phyloP scores from a whole-genome alignment of 2,113 vertebrate genomes.

The Pyxicephalus adspersus region DNA sequence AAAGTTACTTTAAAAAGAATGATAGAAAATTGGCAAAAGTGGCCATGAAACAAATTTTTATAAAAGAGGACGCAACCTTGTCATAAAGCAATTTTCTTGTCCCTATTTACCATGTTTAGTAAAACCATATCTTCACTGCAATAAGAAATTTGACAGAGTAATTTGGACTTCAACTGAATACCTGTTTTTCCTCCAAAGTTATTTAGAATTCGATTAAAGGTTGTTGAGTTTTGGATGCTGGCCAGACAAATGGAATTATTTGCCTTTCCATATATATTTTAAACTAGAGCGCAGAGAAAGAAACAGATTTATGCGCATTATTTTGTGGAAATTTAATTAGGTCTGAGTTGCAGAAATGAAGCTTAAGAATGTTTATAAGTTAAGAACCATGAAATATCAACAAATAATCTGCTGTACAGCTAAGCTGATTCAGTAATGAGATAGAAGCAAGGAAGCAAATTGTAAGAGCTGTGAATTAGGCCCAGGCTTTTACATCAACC shows the following conservation, averaged over 20 bases:
- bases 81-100: conserved; percentile 83
- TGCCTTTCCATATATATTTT: conserved; percentile 72
- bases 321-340: conserved; percentile 79
- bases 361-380: conserved; percentile 70
- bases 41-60: conserved; percentile 61
- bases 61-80: conserved; percentile 76
- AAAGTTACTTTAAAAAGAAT: conserved; percentile 45
- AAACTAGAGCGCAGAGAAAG: conserved; percentile 71
- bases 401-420: conserved; percentile 57
- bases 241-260: conserved; percentile 72
- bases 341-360: conserved; percentile 68
- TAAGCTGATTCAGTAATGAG: conserved; percentile 34
- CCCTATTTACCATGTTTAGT: conserved; percentile 76
- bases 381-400: conserved; percentile 67
- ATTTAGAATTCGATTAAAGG: conserved; percentile 77
- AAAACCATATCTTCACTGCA: conserved; percentile 70
- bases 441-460: conserved; percentile 25
- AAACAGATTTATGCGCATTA: conserved; percentile 78
- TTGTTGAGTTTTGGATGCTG: conserved; percentile 74
- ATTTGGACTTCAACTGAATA: conserved; percentile 74
- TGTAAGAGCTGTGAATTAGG: conserved; percentile 14
- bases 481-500: not conserved
- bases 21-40: conserved; percentile 23
- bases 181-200: conserved; percentile 79
- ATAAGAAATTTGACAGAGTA: conserved; percentile 73